Base-by-base conservation (phyloP, 2,113 vertebrate species). In the Chionis minor region DNA sequence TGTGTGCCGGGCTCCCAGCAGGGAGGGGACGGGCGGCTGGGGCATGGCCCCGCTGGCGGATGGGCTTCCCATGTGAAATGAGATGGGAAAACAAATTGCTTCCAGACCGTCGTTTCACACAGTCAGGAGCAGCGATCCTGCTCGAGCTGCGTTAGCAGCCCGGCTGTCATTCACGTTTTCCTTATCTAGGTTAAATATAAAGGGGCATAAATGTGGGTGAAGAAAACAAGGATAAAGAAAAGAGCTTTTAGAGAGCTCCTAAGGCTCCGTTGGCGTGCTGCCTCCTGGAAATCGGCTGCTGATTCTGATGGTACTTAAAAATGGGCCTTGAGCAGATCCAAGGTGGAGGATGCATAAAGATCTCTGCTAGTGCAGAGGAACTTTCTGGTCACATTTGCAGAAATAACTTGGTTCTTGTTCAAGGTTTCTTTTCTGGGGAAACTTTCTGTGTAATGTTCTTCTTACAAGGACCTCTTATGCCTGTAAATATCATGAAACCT, bases 61-160 rank as follows among this genome's bases (percentile, higher is more conserved):
- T 71, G 93, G 82, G 65, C 91, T 96, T 93, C 94, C 92, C 92
- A 70, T 38, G 92, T 81, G 80, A 96, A 94, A 84, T 9, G 69
- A 81, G 91, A 86, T 7, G 74, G 94, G 88, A 85, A 94, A 59
- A 67, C 87, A 93, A 85, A 89, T 78, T 49, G 75, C 87, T 93
- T 89, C 87, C 87, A 85, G 94, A 73, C 49, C 28, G 6, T 40
- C 4, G 22, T 52, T 75, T 58, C 86, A 6, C 56, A 26, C 47
- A 3, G 63, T 27, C 21, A 4, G 83, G 51, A 90, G 82, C 61
- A 26, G 56, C 11, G 4, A 27, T 65, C 45, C 71, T 1, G 56
- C 80, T 40, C 8, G 58, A 61, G 93, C 75, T 11, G 58, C 6
- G 2, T 30, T 38, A 26, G 80, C 24, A 2, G 33, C 75, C 63